Evolutionary conservation across 2,113 vertebrate genomes (phyloP), one percentile per base, ranked within the genome.

Genomic region (Xenopus laevis): DNA sequence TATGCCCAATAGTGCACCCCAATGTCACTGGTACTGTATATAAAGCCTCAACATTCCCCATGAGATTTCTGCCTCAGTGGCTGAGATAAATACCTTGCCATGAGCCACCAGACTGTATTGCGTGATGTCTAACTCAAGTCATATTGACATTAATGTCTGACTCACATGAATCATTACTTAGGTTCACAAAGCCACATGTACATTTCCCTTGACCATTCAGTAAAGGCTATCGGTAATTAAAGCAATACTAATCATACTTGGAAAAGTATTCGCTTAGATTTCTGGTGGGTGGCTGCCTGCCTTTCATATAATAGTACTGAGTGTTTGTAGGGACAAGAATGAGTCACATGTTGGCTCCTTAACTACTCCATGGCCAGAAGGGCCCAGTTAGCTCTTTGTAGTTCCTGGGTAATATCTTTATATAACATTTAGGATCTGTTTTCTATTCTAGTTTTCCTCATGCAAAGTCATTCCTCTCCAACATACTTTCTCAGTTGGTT

Each of bases 91-190:
- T 23, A 23, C 58, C 20, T 21, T 60, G 20, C 58, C 18, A 23
- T 21, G 58, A 69, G 59, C 18, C 66, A 63, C 45, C 23, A 75
- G 66, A 68, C 58, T 20, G 55, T 45, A 68, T 75, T 75, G 65
- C 57, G 73, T 69, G 27, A 75, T 75, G 73, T 75, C 73, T 75
- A 68, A 58, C 62, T 75, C 68, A 46, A 75, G 65, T 75, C 73
- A 75, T 53, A 17, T 60, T 74, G 72, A 68, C 55, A 50, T 53
- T 65, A 65, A 66, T 62, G 73, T 60, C 18, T 75, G 65, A 75
- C 73, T 75, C 65, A 65, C 50, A 55, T 44, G 27, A 69, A 75
- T 63, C 23, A 44, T 62, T 58, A 9, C 65, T 52, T 59, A 62
- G 58, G 65, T 62, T 68, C 46, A 62, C 55, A 47, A 59, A 62